phyloP scores from a whole-genome alignment of 2,797 vertebrate genomes.

The Decapterus maruadsi region DNA sequence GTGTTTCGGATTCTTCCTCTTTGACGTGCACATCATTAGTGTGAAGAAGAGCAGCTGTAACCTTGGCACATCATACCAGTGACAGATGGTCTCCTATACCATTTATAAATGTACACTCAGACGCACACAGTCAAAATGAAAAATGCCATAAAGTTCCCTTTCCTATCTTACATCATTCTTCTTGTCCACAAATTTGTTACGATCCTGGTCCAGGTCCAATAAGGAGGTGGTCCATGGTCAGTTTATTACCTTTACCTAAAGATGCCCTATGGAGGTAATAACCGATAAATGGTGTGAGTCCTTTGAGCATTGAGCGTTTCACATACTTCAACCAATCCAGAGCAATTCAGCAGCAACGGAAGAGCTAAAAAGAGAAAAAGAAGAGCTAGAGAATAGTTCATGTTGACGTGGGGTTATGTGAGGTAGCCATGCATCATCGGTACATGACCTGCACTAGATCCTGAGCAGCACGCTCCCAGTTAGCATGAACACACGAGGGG shows the following conservation, averaged over 20 bases:
- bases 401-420: too few species aligned
- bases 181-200: background rate
- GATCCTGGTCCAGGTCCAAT: background rate
- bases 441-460: too few species aligned
- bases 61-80: conserved; percentile 1
- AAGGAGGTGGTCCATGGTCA: background rate
- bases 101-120: conserved; percentile 35
- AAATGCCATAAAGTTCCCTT: background rate
- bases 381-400: too few species aligned
- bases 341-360: background rate
- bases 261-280: background rate
- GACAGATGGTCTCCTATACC: conserved; percentile 19
- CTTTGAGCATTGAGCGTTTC: too few species aligned
- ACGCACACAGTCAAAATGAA: conserved; percentile 6
- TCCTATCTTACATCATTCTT: background rate
- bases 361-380: too few species aligned
- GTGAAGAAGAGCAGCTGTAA: conserved; percentile 63
- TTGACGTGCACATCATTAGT: conserved; percentile 55
- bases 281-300: too few species aligned
- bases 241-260: background rate
- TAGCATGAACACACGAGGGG: too few species aligned
- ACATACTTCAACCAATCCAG: too few species aligned
- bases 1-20: conserved; percentile 60
- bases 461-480: too few species aligned
- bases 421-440: too few species aligned